Conservation (phyloP, 1,140 invertebrate genomes). For the Reticulitermes speratus region DNA sequence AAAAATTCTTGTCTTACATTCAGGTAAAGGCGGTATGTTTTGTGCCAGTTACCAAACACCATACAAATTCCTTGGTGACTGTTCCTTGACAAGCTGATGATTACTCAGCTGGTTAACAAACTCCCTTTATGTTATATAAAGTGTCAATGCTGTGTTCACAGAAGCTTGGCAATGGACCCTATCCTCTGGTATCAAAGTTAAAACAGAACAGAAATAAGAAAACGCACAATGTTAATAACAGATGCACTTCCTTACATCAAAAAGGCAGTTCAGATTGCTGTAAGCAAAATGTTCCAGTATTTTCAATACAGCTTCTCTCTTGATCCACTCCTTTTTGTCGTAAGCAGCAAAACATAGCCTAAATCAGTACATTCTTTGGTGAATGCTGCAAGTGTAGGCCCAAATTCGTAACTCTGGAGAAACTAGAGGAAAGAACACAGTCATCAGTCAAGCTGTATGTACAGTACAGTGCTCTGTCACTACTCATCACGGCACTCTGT, state of each 20-base stretch:
- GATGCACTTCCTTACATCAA: neutral
- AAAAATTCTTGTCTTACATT: no score
- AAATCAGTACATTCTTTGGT: neutral
- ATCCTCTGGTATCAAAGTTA: neutral
- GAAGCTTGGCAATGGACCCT: no score
- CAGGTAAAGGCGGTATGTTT: no score
- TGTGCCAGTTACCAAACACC: no score
- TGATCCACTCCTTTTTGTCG: constrained; percentile 14
- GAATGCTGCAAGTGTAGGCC: neutral
- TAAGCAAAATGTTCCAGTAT: constrained; percentile 16
- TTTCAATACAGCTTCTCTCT: neutral
- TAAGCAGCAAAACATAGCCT: neutral
- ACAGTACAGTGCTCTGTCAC: no score
- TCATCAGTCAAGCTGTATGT: neutral
- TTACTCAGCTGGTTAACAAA: no score
- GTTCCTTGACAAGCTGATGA: no score
- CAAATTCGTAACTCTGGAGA: constrained; percentile 14
- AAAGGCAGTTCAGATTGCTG: neutral
- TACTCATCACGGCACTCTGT: neutral
- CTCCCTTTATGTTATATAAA: no score
- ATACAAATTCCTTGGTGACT: no score
- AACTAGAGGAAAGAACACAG: neutral
- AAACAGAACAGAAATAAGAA: neutral
- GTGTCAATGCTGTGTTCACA: no score
- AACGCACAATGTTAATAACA: neutral